A percentile compares a stretch with the other conserved stretches of the same genome.
Conservation (phyloP, 2,797 vertebrate species). For the Melopsittacus undulatus region DNA sequence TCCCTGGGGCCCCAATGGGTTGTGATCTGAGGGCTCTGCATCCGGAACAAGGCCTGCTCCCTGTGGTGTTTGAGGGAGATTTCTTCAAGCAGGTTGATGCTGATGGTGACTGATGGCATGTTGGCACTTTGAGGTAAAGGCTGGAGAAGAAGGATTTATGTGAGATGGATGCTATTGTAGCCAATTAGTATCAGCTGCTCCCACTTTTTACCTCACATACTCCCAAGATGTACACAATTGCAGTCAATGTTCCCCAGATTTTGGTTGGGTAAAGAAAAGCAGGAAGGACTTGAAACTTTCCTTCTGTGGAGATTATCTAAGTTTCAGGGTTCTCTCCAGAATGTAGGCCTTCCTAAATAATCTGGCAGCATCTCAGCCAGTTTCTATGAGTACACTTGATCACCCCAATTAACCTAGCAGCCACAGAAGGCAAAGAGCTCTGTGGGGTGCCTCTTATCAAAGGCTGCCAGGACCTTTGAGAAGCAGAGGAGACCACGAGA, state of each 20-base stretch:
- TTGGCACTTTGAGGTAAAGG: background rate
- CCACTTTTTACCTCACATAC: background rate
- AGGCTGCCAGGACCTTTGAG: background rate
- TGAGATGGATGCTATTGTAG: background rate
- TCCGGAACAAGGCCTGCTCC: background rate
- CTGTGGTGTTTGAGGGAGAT: background rate
- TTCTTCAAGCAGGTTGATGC: background rate
- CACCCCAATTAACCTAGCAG: background rate
- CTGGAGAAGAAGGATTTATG: background rate
- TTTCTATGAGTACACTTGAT: background rate
- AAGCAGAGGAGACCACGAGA: background rate
- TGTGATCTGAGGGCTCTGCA: background rate
- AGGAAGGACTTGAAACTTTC: background rate
- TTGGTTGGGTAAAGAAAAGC: background rate
- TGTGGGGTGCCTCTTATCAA: background rate
- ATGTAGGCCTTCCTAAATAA: background rate
- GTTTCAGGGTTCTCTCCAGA: background rate
- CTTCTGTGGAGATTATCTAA: background rate
- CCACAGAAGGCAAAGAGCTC: background rate
- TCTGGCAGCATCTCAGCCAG: background rate
- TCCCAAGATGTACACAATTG: background rate
- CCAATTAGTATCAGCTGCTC: background rate
- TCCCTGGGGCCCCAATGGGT: background rate
- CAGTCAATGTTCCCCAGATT: background rate
- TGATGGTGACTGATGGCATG: background rate